Percentiles rank a stretch among this genome's conserved stretches.
Evolutionary conservation across 64 coral and sea anemone species (phyloP).

Genomic region (Anthopleura sola): DNA sequence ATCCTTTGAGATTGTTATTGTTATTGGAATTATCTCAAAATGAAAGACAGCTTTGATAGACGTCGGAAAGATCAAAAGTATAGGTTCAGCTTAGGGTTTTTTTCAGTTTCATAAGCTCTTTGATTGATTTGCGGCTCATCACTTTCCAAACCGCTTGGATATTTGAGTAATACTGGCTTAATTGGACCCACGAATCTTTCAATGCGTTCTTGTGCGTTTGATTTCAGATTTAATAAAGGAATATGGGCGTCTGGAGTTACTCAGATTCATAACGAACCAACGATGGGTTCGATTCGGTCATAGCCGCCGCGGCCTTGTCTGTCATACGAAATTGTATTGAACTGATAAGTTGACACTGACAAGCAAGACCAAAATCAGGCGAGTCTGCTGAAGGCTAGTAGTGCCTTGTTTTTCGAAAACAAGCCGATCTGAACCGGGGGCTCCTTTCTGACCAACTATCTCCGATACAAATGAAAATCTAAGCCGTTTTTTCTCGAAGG

Average conservation of each 20-base stretch:
- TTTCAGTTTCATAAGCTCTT: neutral
- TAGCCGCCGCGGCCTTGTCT: neutral
- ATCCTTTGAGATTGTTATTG: conserved; percentile 33
- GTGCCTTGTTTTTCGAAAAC: neutral
- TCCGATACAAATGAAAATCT: conserved; percentile 35
- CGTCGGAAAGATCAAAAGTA: neutral
- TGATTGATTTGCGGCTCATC: neutral
- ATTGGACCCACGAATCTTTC: neutral
- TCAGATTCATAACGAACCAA: neutral
- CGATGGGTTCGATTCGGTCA: neutral
- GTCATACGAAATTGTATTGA: neutral
- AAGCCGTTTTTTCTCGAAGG: conserved; percentile 16
- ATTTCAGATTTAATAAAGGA: neutral
- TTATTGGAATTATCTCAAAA: conserved; percentile 19
- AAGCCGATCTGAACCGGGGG: neutral
- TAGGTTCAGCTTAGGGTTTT: neutral
- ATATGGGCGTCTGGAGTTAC: neutral
- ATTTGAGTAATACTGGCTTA: neutral
- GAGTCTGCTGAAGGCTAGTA: neutral
- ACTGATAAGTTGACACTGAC: conserved; percentile 9
- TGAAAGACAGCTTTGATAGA: conserved; percentile 24
- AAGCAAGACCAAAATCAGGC: neutral
- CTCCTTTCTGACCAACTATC: neutral
- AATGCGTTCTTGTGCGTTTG: neutral
- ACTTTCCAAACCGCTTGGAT: neutral